A percentile compares a stretch with the other conserved stretches of the same genome.
Conservation (phyloP, 1,140 invertebrate genomes). For the Rhyzopertha dominica region DNA sequence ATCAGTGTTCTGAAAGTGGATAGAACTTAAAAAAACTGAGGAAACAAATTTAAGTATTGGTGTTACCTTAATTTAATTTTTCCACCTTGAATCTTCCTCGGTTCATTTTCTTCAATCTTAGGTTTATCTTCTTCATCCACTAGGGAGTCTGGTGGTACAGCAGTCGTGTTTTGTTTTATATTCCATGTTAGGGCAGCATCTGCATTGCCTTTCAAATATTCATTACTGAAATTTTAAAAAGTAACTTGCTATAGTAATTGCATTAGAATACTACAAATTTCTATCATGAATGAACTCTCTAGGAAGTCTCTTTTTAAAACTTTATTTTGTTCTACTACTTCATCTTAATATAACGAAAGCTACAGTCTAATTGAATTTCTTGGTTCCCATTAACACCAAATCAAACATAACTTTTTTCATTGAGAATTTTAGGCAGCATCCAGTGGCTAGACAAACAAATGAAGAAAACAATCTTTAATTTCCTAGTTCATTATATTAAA, state of each 20-base stretch:
- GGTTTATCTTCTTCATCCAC: slow-evolving; percentile 26
- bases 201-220: slow-evolving; percentile 50
- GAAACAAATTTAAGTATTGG: slow-evolving; percentile 1
- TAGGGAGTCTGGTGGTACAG: no score
- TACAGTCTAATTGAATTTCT: no score
- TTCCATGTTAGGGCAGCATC: slow-evolving; percentile 48
- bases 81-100: slow-evolving; percentile 19
- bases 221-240: slow-evolving; percentile 39
- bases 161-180: slow-evolving; percentile 44
- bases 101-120: slow-evolving; percentile 35
- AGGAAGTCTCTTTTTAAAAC: not conserved
- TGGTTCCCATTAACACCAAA: no score
- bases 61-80: slow-evolving; percentile 29
- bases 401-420: no score
- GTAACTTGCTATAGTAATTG: no score
- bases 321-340: slow-evolving; percentile 10
- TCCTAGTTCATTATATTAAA: no score
- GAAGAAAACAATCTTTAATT: no score
- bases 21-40: slow-evolving; percentile 4
- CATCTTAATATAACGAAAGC: no score
- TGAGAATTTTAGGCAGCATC: no score
- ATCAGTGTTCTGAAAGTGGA: slow-evolving; percentile 58
- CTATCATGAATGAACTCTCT: no score
- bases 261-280: no score
- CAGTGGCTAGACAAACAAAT: no score